Evolutionary conservation across 2,113 vertebrate species (phyloP).

Genomic region (Parotia lawesii): DNA sequence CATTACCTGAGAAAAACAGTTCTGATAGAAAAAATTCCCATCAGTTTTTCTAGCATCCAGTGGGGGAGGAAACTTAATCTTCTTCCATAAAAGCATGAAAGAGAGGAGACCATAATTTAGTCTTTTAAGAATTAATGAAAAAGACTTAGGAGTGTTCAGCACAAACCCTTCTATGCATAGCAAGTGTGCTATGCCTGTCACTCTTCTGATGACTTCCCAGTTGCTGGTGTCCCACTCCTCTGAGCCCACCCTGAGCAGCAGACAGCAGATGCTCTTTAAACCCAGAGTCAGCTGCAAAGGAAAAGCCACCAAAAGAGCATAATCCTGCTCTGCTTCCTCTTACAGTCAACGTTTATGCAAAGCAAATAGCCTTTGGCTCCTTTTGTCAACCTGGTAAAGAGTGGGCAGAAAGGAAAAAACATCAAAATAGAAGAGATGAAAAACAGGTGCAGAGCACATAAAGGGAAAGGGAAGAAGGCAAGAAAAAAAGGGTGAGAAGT

Average conservation of each 20-base stretch:
- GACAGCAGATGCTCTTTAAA: neutral
- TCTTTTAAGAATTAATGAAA: neutral
- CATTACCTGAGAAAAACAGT: neutral
- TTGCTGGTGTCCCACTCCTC: neutral
- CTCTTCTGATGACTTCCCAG: neutral
- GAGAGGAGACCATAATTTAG: neutral
- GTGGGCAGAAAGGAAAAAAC: neutral
- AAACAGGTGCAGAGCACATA: neutral
- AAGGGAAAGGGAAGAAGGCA: neutral
- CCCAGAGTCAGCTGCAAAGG: neutral
- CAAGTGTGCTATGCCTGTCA: neutral
- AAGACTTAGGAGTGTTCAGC: neutral
- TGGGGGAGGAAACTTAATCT: accelerated
- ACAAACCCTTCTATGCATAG: neutral
- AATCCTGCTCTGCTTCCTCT: neutral
- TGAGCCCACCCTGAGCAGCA: neutral
- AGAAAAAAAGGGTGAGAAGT: neutral
- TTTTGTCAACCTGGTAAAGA: neutral
- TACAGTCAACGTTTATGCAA: neutral
- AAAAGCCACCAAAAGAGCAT: neutral
- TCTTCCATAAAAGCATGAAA: neutral
- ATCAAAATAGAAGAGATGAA: neutral
- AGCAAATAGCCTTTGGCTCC: neutral
- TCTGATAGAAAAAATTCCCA: neutral
- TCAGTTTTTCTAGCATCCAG: neutral